phyloP scores from a whole-genome alignment of 2,113 vertebrate genomes.

The Otus sunia region DNA sequence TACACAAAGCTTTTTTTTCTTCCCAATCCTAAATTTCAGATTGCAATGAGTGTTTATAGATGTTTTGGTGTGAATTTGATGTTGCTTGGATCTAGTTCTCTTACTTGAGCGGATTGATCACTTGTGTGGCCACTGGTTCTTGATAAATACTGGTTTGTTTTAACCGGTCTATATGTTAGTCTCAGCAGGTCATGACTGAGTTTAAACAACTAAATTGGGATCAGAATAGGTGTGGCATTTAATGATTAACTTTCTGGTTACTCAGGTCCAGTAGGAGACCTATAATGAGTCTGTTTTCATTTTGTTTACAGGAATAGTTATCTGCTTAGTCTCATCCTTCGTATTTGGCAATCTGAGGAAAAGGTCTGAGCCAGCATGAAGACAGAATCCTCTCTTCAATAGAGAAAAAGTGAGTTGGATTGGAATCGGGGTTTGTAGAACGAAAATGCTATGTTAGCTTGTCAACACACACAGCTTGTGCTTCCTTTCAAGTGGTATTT shows the following conservation, averaged over 20 bases:
- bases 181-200: background rate
- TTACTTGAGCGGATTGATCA: background rate
- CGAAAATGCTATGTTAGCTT: background rate
- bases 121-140: fast-evolving
- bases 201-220: constrained; percentile 4
- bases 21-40: background rate
- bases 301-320: constrained; percentile 68
- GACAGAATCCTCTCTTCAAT: constrained; percentile 56
- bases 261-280: constrained; percentile 54
- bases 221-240: constrained; percentile 45
- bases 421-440: background rate
- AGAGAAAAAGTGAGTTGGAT: constrained; percentile 61
- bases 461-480: background rate
- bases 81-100: background rate
- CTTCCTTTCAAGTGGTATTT: background rate
- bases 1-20: background rate
- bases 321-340: constrained; percentile 50
- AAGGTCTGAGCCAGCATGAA: constrained; percentile 61
- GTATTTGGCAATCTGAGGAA: background rate
- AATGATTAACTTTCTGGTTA: constrained; percentile 63
- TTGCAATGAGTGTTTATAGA: background rate
- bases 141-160: background rate
- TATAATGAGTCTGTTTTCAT: constrained; percentile 46
- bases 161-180: background rate
- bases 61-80: background rate